Conservation (phyloP, 2,113 vertebrate genomes). For the Onychostoma macrolepis region DNA sequence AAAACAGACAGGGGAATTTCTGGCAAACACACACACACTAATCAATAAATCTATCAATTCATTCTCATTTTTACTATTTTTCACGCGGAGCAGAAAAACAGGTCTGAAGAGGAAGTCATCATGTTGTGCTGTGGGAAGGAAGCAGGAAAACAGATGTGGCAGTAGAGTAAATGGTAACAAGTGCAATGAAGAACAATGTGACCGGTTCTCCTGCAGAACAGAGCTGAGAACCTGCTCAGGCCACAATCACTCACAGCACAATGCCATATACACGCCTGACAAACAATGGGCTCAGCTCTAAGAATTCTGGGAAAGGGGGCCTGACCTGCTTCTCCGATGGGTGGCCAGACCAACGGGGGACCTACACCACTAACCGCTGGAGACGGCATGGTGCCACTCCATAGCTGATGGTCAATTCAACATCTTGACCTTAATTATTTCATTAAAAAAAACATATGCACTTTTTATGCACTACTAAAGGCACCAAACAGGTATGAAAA, state of each 20-base stretch:
- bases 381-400: conserved; percentile 71
- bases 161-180: conserved; percentile 74
- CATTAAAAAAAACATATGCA: background rate
- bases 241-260: conserved; percentile 76
- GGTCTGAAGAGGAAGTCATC: conserved; percentile 64
- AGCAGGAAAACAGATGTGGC: conserved; percentile 85
- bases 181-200: conserved; percentile 76
- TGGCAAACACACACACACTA: background rate
- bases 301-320: conserved; percentile 85
- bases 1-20: background rate
- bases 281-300: conserved; percentile 78
- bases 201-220: conserved; percentile 72
- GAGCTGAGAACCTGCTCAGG: conserved; percentile 68
- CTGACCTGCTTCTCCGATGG: conserved; percentile 72
- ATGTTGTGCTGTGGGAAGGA: conserved; percentile 80
- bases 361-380: conserved; percentile 62
- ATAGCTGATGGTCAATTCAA: background rate
- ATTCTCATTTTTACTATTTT: conserved; percentile 43
- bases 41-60: conserved; percentile 53
- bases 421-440: background rate
- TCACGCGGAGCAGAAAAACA: conserved; percentile 21
- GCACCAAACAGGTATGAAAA: background rate
- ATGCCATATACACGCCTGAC: conserved; percentile 79
- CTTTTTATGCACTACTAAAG: background rate
- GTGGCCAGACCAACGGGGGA: conserved; percentile 54